phyloP scores from a whole-genome alignment of 2,888 invertebrate species.

The Andrena flavipes region DNA sequence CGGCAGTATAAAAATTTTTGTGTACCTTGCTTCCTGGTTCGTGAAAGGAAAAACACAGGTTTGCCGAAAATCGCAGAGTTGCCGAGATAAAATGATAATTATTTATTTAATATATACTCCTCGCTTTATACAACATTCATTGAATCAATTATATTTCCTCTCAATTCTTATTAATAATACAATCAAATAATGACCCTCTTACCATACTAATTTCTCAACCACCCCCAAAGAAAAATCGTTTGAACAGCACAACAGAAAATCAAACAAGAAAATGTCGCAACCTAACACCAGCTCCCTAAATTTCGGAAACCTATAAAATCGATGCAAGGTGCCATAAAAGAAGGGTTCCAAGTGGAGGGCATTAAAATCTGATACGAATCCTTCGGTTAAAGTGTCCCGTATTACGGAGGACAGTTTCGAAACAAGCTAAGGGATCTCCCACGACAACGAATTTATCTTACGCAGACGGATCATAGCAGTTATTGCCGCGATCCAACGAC shows the following conservation, averaged over 20 bases:
- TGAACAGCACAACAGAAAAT: not conserved
- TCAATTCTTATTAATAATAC: not conserved
- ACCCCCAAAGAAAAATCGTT: not conserved
- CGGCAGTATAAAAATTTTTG: not conserved
- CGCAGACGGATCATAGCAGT: not conserved
- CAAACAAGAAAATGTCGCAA: not conserved
- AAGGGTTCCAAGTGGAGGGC: not conserved
- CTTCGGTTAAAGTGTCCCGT: slow-evolving; percentile 26
- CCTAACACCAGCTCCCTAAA: not conserved
- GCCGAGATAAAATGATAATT: not conserved
- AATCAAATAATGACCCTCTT: not conserved
- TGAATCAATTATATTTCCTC: too few relatives aligned
- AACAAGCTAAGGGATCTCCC: slow-evolving; percentile 12
- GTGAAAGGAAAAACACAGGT: not conserved
- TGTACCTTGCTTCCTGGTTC: not conserved
- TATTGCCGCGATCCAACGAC: slow-evolving; percentile 38
- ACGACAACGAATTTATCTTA: slow-evolving; percentile 40
- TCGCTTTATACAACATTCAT: too few relatives aligned
- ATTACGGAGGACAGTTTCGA: slow-evolving; percentile 3
- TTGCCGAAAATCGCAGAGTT: not conserved
- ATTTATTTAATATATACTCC: not conserved
- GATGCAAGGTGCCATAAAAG: not conserved
- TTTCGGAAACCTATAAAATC: slow-evolving; percentile 2
- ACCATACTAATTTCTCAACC: not conserved
- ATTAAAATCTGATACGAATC: slow-evolving; percentile 43